Evolutionary conservation across 2,797 vertebrate species (phyloP).

Genomic region (Octomys mimax): DNA sequence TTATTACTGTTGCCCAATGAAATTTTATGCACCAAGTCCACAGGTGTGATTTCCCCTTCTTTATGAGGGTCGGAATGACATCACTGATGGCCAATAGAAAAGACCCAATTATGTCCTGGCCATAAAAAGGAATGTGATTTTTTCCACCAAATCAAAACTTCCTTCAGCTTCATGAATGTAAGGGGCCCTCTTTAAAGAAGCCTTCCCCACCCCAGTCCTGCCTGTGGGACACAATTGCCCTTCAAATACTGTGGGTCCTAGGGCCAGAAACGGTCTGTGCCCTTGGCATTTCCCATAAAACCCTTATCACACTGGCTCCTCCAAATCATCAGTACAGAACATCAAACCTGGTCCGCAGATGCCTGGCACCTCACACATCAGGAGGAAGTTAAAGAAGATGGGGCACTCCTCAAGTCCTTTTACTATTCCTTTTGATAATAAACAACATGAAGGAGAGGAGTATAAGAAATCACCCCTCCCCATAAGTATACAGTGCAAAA

Average conservation of each 20-base stretch:
- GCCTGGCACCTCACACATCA: neutral
- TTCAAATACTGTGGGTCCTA: conserved; percentile 50
- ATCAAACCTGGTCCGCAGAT: conserved; percentile 24
- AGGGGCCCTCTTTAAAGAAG: conserved; percentile 71
- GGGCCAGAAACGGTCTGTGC: neutral
- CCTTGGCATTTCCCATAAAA: conserved; percentile 40
- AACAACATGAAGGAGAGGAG: neutral
- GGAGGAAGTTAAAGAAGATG: conserved; percentile 24
- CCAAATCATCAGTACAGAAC: conserved; percentile 6
- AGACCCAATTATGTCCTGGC: conserved; percentile 74
- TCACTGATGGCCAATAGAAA: conserved; percentile 73
- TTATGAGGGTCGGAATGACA: conserved; percentile 84
- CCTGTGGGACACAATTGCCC: conserved; percentile 51
- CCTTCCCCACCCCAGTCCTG: conserved; percentile 7
- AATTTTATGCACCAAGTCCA: conserved; percentile 83
- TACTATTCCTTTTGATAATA: conserved; percentile 28
- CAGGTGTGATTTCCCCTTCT: conserved; percentile 86
- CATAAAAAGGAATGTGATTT: conserved; percentile 79
- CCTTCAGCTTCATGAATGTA: conserved; percentile 78
- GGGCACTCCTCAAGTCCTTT: conserved; percentile 3
- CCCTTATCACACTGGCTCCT: conserved; percentile 1
- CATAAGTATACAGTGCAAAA: conserved; percentile 41
- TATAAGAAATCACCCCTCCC: neutral
- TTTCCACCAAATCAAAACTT: conserved; percentile 77
- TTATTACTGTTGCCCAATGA: conserved; percentile 80